Percentiles rank a stretch among this genome's conserved stretches.
Evolutionary conservation across 1,140 invertebrate species (phyloP).

Genomic region (Aphidius gifuensis): DNA sequence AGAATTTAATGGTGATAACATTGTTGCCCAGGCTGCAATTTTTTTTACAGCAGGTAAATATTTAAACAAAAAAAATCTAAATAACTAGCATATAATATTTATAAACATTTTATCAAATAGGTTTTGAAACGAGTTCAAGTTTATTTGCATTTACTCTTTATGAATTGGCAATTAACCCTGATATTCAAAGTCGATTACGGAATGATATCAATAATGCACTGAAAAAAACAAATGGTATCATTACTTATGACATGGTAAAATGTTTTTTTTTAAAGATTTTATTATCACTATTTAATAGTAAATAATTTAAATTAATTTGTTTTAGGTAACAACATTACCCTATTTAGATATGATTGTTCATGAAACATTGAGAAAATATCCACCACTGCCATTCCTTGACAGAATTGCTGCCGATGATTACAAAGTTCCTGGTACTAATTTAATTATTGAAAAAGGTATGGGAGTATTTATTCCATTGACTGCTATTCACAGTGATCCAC

Average conservation of each 20-base stretch:
- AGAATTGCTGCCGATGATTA: constrained; percentile 48
- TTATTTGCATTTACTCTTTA: constrained; percentile 51
- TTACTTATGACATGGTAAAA: constrained; percentile 48
- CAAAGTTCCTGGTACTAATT: constrained; percentile 41
- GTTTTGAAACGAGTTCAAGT: constrained; percentile 31
- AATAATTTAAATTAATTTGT: background rate
- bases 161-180: constrained; percentile 57
- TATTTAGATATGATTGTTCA: constrained; percentile 37
- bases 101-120: constrained; percentile 39
- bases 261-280: constrained; percentile 58
- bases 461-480: constrained; percentile 47
- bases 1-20: constrained; percentile 61
- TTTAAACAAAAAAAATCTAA: too few relatives aligned
- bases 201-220: constrained; percentile 55
- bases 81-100: too few relatives aligned
- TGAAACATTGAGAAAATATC: constrained; percentile 63
- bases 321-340: constrained; percentile 23
- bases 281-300: constrained; percentile 34
- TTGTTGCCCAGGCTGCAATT: constrained; percentile 62
- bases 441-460: constrained; percentile 51
- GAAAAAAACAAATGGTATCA: constrained; percentile 40
- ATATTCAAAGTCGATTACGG: constrained; percentile 54
- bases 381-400: constrained; percentile 57
- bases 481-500: constrained; percentile 53
- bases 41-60: constrained; percentile 63